A percentile compares a stretch with the other conserved stretches of the same genome.
phyloP scores from a whole-genome alignment of 1,140 invertebrate genomes.

The Heliconius hewitsoni region DNA sequence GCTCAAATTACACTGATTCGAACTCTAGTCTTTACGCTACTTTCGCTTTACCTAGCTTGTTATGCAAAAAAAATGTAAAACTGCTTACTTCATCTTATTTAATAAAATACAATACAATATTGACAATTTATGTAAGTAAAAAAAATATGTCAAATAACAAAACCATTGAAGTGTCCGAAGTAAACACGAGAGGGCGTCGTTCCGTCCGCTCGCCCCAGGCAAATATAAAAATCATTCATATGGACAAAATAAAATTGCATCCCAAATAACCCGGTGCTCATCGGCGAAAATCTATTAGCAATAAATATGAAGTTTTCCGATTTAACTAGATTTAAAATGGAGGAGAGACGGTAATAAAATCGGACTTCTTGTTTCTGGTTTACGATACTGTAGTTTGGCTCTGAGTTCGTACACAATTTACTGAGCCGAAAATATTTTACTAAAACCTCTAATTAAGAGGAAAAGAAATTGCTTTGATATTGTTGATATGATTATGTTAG shows the following conservation, averaged over 20 bases:
- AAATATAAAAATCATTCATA: constrained; percentile 81
- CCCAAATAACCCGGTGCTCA: constrained; percentile 78
- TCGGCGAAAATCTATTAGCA: constrained; percentile 80
- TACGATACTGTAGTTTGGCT: constrained; percentile 65
- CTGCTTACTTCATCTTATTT: no score
- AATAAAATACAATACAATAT: no score
- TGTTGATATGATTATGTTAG: no score
- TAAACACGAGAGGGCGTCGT: constrained; percentile 52
- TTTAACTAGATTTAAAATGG: constrained; percentile 78
- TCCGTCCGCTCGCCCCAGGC: constrained; percentile 54
- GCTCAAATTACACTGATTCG: no score
- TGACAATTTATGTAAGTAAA: not conserved
- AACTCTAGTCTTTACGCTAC: no score
- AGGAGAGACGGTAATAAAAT: constrained; percentile 59
- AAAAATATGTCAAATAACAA: not conserved
- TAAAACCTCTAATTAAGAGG: not conserved
- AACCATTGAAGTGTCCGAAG: constrained; percentile 53
- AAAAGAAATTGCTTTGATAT: no score
- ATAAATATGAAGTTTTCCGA: constrained; percentile 81
- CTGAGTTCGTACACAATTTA: constrained; percentile 24
- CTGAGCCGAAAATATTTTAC: constrained; percentile 6
- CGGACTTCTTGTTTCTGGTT: constrained; percentile 62
- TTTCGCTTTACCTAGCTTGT: no score
- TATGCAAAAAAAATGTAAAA: no score
- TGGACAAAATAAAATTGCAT: constrained; percentile 81